Base-by-base conservation (phyloP, 2,113 vertebrate genomes). In the Eclectus roratus region DNA sequence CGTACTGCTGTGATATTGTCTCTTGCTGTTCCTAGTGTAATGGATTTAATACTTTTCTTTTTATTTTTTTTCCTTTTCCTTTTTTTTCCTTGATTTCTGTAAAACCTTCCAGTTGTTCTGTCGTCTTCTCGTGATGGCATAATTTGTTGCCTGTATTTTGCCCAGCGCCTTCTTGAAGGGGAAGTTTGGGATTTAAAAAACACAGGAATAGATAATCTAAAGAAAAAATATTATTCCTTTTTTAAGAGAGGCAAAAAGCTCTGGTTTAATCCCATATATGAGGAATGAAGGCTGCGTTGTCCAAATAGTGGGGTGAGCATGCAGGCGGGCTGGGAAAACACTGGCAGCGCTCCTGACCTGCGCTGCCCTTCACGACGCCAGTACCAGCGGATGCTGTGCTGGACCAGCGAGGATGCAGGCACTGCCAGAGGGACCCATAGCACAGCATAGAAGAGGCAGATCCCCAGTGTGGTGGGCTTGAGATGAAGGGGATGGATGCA, bases 11-110 rank as follows among this genome's bases (percentile, higher is more conserved):
- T 97, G 97, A 97, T 95, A 91, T 44, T 93, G 97, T 97, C 97
- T 98, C 97, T 98, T 96, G 95, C 97, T 97, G 95, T 98, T 93
- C 92, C 97, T 94, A 96, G 88, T 97, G 97, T 96, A 98, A 97
- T 90, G 93, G 93, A 93, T 93, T 94, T 96, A 87, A 87, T 92
- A 87, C n/a, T 63, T 97, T 96, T 81, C 72, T 95, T 97, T 77
- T 91, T 44, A 11, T 46, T 73, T 80, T 82, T 81, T 71, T 77
- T 93, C n/a, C 15, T 33, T 73, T 81, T 84, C 13, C 60, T 95
- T 81, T 93, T 93, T 92, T 95, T 71, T 41, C 7, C 29, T 71
- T 86, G 24, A 85, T 95, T 98, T 97, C 97, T 95, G 97, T 98
- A 93, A 96, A 94, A 93, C 52, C 87, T 96, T 86, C 96, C 89